A percentile compares a stretch with the other conserved stretches of the same genome.
Conservation (phyloP, 2,113 vertebrate species). For the Xiphophorus maculatus region DNA sequence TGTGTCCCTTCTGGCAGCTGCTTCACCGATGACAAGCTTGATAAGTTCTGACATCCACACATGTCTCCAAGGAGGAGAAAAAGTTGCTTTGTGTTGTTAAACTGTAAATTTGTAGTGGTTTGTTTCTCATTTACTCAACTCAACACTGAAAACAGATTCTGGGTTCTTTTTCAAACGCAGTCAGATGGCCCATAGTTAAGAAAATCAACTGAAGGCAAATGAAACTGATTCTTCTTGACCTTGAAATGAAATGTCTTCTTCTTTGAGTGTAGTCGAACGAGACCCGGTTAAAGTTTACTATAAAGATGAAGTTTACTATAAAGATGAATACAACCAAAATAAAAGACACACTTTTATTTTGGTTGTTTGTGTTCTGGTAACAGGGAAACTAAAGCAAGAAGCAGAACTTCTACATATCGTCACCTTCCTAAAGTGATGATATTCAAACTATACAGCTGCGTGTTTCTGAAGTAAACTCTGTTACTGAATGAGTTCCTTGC, state of each 20-base stretch:
- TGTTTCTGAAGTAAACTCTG: neutral
- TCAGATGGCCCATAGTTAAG: neutral
- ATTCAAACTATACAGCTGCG: constrained; percentile 2
- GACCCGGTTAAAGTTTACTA: too few relatives aligned
- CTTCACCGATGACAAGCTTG: constrained; percentile 7
- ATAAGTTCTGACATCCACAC: constrained; percentile 34
- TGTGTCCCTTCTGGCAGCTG: constrained; percentile 59
- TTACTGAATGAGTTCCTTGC: neutral
- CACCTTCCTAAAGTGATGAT: too few relatives aligned
- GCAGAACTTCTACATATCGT: neutral
- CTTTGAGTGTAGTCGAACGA: too few relatives aligned
- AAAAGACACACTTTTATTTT: too few relatives aligned
- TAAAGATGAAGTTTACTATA: too few relatives aligned
- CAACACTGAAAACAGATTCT: constrained; percentile 20
- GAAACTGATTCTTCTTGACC: neutral
- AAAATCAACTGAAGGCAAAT: constrained; percentile 16
- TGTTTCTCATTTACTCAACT: constrained; percentile 26
- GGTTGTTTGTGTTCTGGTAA: too few relatives aligned
- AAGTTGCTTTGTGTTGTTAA: constrained; percentile 10
- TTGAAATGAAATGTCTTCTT: too few relatives aligned
- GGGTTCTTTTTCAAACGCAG: constrained; percentile 20
- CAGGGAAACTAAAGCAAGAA: too few relatives aligned
- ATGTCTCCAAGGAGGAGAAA: neutral
- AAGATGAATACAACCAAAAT: too few relatives aligned
- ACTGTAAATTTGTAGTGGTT: constrained; percentile 23